A percentile compares a stretch with the other conserved stretches of the same genome.
phyloP scores from a whole-genome alignment of 2,888 invertebrate genomes.

The Cataglyphis albicans region DNA sequence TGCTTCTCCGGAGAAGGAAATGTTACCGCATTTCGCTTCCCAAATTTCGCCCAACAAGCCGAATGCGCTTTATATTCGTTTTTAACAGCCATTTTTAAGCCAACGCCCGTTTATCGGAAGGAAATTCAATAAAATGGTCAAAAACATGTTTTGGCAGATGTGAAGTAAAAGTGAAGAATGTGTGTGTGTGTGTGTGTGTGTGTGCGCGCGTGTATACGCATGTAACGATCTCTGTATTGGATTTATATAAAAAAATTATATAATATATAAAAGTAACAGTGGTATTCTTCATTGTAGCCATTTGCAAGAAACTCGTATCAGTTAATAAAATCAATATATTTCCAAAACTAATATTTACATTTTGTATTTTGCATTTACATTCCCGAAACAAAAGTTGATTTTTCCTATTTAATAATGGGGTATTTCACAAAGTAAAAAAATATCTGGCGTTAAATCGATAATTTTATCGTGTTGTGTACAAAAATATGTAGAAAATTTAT shows the following conservation, averaged over 20 bases:
- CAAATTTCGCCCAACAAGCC: constrained; percentile 46
- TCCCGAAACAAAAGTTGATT: constrained; percentile 10
- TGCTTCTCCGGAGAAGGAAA: constrained; percentile 49
- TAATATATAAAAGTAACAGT: constrained; percentile 15
- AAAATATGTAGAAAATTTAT: constrained; percentile 13
- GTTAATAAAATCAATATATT: constrained; percentile 53
- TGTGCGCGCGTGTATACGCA: not conserved
- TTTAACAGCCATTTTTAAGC: constrained; percentile 50
- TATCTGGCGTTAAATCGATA: not conserved
- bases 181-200: too few relatives aligned
- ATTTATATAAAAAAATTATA: constrained; percentile 20
- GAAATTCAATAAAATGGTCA: constrained; percentile 55
- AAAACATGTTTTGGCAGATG: constrained; percentile 53
- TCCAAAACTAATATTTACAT: constrained; percentile 42
- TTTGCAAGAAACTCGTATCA: constrained; percentile 25
- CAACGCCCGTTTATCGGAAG: constrained; percentile 46
- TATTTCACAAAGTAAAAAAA: not conserved
- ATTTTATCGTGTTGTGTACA: not conserved
- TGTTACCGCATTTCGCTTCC: constrained; percentile 49
- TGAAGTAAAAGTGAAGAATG: not conserved
- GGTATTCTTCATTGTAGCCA: constrained; percentile 38
- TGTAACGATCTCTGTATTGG: constrained; percentile 36
- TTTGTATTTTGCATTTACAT: constrained; percentile 22
- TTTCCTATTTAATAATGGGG: constrained; percentile 26
- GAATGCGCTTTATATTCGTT: constrained; percentile 55